Evolutionary conservation across 2,888 invertebrate genomes (phyloP).

Genomic region (Pterostichus niger): DNA sequence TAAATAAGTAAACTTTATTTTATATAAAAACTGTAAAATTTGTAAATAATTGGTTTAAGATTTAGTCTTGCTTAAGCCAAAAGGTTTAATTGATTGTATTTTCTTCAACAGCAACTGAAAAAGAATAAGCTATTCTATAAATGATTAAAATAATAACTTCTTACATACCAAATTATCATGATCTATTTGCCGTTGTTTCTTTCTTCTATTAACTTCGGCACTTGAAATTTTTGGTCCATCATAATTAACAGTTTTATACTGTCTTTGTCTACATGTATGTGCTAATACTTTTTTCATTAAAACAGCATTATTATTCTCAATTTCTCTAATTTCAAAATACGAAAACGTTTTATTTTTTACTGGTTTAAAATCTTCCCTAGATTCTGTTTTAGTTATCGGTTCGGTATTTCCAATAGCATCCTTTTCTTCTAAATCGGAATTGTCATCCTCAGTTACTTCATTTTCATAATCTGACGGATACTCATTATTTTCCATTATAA

Average conservation of each 20-base stretch:
- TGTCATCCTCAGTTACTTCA: constrained; percentile 18
- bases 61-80: constrained; percentile 69
- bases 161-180: constrained; percentile 71
- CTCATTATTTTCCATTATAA: constrained; percentile 11
- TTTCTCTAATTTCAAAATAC: constrained; percentile 70
- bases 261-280: constrained; percentile 69
- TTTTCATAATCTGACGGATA: constrained; percentile 43
- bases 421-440: constrained; percentile 24
- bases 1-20: constrained; percentile 26
- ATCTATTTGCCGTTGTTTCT: constrained; percentile 71
- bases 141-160: neutral
- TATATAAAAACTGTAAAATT: constrained; percentile 14
- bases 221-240: constrained; percentile 68
- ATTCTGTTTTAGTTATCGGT: neutral
- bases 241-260: constrained; percentile 65
- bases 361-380: constrained; percentile 46
- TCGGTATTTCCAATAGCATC: constrained; percentile 35
- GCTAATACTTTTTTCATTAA: constrained; percentile 71
- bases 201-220: constrained; percentile 71
- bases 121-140: constrained; percentile 34
- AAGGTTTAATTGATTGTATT: constrained; percentile 71
- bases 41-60: constrained; percentile 2
- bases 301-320: constrained; percentile 70
- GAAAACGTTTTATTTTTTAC: constrained; percentile 70
- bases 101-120: constrained; percentile 71